Evolutionary conservation across 2,888 invertebrate genomes (phyloP).

Genomic region (Dicyrtomina minuta): DNA sequence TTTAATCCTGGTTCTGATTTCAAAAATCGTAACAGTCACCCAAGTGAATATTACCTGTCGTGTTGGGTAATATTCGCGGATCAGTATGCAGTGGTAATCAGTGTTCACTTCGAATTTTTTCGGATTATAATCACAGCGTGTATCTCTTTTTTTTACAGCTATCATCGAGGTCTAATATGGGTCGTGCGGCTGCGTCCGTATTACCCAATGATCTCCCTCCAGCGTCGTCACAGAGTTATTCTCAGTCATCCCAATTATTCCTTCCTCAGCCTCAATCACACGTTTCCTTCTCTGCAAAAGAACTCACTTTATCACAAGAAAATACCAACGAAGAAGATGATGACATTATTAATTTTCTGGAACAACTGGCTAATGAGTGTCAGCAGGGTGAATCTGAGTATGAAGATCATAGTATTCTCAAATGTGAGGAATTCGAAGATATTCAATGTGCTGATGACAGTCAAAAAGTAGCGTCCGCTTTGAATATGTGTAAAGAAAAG

Average conservation of each 20-base stretch:
- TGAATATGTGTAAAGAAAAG: background rate
- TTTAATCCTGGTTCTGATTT: no score
- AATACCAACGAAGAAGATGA: conserved; percentile 16
- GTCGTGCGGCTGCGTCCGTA: background rate
- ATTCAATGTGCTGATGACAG: background rate
- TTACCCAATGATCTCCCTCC: background rate
- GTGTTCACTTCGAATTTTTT: no score
- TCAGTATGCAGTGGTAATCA: no score
- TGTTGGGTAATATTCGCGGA: no score
- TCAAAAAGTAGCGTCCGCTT: no score
- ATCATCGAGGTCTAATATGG: no score
- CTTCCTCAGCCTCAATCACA: conserved; percentile 18
- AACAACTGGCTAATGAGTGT: conserved; percentile 29
- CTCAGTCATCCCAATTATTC: background rate
- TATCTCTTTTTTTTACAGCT: no score
- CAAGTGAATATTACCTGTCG: no score
- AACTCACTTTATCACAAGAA: background rate
- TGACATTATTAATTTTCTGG: conserved; percentile 28
- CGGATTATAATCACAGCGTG: no score
- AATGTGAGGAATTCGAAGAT: background rate
- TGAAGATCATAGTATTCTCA: conserved; percentile 19
- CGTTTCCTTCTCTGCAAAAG: conserved; percentile 14
- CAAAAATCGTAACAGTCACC: no score
- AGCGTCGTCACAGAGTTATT: conserved; percentile 11
- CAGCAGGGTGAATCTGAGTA: conserved; percentile 1